These are phyloP conservation scores for Chaetogeoica ovagalla DNA, from an alignment of 2,888 invertebrate species.

Conservation along the genomic window DNA sequence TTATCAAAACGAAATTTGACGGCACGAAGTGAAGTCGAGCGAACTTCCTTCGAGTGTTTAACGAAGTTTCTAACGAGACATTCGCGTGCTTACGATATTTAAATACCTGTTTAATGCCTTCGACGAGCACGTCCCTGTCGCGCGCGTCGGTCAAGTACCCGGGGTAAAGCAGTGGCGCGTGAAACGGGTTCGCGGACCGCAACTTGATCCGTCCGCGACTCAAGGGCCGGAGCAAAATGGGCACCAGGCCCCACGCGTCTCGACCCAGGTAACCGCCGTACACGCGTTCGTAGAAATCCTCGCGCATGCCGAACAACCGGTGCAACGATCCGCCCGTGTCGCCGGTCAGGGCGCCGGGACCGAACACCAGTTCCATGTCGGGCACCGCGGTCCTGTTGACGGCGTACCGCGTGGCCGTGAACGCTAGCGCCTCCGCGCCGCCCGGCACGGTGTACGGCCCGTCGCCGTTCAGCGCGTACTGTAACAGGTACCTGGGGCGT, in stretches of 20 bases:
- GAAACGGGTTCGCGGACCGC: conserved; percentile 63
- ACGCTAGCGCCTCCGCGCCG: conserved; percentile 61
- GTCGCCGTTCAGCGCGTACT: conserved; percentile 59
- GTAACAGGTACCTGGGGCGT: conserved; percentile 58
- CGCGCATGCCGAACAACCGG: conserved; percentile 58
- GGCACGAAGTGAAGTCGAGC: no score
- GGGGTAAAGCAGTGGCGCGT: conserved; percentile 69
- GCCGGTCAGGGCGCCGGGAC: conserved; percentile 62
- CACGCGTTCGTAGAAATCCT: conserved; percentile 60
- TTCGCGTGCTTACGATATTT: background rate
- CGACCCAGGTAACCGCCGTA: conserved; percentile 61
- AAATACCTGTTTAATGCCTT: conserved; percentile 64
- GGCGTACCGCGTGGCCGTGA: conserved; percentile 61
- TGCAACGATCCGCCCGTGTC: conserved; percentile 61
- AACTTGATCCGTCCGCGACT: conserved; percentile 69
- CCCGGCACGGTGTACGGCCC: conserved; percentile 61
- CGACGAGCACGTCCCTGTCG: conserved; percentile 59
- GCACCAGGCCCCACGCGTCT: conserved; percentile 65
- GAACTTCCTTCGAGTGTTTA: no score
- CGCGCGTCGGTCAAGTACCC: conserved; percentile 74
- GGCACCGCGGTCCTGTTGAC: conserved; percentile 59
- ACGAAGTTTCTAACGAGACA: no score
- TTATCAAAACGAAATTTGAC: no score
- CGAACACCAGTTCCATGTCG: conserved; percentile 63
- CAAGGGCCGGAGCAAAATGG: conserved; percentile 73